Percentiles rank a stretch among this genome's conserved stretches.
These are phyloP conservation scores for Zeugodacus cucurbitae DNA, from an alignment of 1,140 invertebrate genomes.

Conservation along the genomic window DNA sequence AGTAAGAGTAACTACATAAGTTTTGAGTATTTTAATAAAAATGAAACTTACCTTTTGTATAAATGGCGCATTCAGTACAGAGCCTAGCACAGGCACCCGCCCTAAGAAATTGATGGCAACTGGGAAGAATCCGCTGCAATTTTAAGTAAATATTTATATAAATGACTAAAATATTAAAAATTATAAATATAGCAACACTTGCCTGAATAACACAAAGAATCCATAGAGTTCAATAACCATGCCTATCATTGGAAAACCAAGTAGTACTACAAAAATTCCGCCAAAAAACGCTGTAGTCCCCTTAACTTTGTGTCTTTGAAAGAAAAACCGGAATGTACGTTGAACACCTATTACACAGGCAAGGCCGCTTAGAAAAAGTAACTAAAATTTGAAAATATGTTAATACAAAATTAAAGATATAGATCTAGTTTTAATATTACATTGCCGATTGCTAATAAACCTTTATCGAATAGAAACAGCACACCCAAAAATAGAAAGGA, in stretches of 20 bases:
- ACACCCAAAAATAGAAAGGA: constrained; percentile 96
- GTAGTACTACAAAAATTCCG: constrained; percentile 92
- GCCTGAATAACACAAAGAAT: constrained; percentile 84
- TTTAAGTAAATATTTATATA: constrained; percentile 50
- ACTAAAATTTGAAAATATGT: constrained; percentile 70
- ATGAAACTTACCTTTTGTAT: constrained; percentile 67
- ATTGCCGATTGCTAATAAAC: constrained; percentile 97
- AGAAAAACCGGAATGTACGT: constrained; percentile 97
- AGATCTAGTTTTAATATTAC: constrained; percentile 70
- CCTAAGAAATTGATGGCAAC: constrained; percentile 90
- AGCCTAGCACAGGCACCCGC: constrained; percentile 80
- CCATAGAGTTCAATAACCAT: constrained; percentile 96
- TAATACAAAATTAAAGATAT: neutral
- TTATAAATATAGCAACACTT: constrained; percentile 46
- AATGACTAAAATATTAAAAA: neutral
- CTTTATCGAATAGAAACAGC: constrained; percentile 96
- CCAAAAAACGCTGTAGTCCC: constrained; percentile 93
- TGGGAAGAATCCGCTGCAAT: constrained; percentile 83
- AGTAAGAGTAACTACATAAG: no score
- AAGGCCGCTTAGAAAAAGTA: constrained; percentile 92
- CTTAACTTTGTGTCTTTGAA: constrained; percentile 96
- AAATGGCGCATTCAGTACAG: constrained; percentile 79
- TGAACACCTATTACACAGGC: constrained; percentile 96
- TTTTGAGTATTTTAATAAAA: neutral
- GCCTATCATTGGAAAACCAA: constrained; percentile 95